Percentiles rank a stretch among this genome's conserved stretches.
Conservation (phyloP, 1,140 invertebrate genomes). For the Drosophila baimaii region DNA sequence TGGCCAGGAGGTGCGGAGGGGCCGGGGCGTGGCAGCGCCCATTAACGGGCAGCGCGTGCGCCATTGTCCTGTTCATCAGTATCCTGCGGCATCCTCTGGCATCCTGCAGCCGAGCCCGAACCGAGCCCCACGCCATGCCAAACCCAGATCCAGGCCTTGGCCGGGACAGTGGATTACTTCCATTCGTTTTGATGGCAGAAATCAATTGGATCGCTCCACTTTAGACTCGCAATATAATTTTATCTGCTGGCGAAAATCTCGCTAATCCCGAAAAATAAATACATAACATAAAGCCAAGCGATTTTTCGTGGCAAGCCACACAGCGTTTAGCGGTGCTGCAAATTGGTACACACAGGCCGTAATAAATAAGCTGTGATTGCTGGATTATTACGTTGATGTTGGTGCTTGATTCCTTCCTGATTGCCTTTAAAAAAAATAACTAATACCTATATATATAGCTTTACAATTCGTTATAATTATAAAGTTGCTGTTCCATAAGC, state of each 20-base stretch:
- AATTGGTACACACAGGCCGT: constrained; percentile 17
- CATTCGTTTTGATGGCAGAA: constrained; percentile 44
- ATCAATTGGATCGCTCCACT: constrained; percentile 39
- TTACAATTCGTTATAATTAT: too few species aligned
- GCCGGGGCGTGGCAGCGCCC: constrained; percentile 32
- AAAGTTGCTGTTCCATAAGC: too few species aligned
- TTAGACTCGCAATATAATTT: constrained; percentile 37
- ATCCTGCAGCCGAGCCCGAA: too few species aligned
- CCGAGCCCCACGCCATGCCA: too few species aligned
- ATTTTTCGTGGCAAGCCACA: constrained; percentile 11
- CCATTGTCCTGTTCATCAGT: constrained; percentile 51
- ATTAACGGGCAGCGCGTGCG: constrained; percentile 61
- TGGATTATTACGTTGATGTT: constrained; percentile 25
- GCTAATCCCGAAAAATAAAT: constrained; percentile 40
- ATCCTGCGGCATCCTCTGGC: constrained; percentile 1
- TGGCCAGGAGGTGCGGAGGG: background rate
- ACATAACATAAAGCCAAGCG: constrained; percentile 17
- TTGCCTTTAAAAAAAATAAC: background rate
- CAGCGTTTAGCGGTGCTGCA: constrained; percentile 5
- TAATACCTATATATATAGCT: background rate
- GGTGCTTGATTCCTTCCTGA: background rate
- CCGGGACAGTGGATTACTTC: constrained; percentile 48
- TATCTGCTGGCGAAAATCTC: constrained; percentile 14
- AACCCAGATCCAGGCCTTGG: background rate
- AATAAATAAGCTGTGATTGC: constrained; percentile 17